These are phyloP conservation scores for Mythimna lalbum DNA, from an alignment of 2,888 invertebrate species.

Conservation along the genomic window DNA sequence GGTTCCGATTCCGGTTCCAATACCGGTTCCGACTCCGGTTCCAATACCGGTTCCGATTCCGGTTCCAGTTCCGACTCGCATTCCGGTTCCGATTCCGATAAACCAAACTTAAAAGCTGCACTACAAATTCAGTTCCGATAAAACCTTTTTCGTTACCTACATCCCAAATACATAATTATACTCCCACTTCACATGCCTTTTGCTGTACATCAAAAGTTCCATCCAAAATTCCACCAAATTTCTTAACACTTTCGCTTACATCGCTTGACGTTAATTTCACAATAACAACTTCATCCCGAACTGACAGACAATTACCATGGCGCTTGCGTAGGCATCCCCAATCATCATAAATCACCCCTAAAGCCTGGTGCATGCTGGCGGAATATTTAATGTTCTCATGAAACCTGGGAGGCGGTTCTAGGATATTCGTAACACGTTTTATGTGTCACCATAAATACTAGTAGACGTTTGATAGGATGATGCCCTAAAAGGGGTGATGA, in stretches of 20 bases:
- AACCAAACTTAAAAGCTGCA: too few species aligned
- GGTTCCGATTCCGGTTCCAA: too few species aligned
- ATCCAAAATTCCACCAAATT: not conserved
- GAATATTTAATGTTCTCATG: slow-evolving; percentile 25
- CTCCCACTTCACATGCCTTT: not conserved
- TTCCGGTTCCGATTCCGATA: too few species aligned
- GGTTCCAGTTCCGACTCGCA: too few species aligned
- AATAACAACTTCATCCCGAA: slow-evolving; percentile 32
- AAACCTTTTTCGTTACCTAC: too few species aligned
- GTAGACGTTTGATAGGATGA: not conserved
- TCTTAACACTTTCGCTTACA: not conserved
- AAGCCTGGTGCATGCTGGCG: slow-evolving; percentile 9
- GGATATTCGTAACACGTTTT: slow-evolving; percentile 19
- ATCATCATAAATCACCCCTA: slow-evolving; percentile 45
- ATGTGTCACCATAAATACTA: slow-evolving; percentile 29
- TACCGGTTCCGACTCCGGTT: too few species aligned
- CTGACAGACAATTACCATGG: slow-evolving; percentile 45
- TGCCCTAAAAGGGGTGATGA: not conserved
- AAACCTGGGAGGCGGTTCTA: not conserved
- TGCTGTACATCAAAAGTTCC: not conserved
- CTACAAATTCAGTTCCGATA: too few species aligned
- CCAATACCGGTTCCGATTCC: too few species aligned
- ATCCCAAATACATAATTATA: too few species aligned
- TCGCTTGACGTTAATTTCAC: slow-evolving; percentile 21
- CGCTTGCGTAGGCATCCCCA: slow-evolving; percentile 20